Percentiles rank a stretch among this genome's conserved stretches.
Conservation (phyloP, 1,140 invertebrate species). For the Aphidius gifuensis region DNA sequence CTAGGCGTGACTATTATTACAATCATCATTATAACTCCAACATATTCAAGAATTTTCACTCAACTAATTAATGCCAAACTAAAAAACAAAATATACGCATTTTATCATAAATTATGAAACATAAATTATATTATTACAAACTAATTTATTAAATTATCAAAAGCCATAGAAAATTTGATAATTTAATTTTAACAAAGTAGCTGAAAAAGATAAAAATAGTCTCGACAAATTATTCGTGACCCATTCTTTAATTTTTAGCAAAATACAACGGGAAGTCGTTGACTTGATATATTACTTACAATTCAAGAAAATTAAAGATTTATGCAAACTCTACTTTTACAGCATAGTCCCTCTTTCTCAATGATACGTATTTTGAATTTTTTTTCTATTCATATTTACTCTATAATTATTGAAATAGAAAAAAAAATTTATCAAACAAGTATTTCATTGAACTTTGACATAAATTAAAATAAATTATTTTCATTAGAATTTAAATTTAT, state of each 20-base stretch:
- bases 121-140: background rate
- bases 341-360: no score
- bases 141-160: no score
- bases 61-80: background rate
- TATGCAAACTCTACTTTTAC: background rate
- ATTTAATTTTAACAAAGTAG: background rate
- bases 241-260: background rate
- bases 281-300: background rate
- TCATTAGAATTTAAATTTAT: no score
- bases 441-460: no score
- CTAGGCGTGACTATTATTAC: conserved; percentile 7
- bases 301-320: background rate
- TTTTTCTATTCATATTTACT: no score
- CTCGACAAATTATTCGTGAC: background rate
- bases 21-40: background rate
- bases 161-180: no score
- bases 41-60: background rate
- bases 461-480: no score
- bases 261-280: background rate
- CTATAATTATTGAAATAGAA: no score
- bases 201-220: background rate
- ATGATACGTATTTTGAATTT: no score
- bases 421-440: no score
- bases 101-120: background rate
- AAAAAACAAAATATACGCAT: background rate